phyloP scores from a whole-genome alignment of 2,113 vertebrate genomes.

The Petaurus breviceps region DNA sequence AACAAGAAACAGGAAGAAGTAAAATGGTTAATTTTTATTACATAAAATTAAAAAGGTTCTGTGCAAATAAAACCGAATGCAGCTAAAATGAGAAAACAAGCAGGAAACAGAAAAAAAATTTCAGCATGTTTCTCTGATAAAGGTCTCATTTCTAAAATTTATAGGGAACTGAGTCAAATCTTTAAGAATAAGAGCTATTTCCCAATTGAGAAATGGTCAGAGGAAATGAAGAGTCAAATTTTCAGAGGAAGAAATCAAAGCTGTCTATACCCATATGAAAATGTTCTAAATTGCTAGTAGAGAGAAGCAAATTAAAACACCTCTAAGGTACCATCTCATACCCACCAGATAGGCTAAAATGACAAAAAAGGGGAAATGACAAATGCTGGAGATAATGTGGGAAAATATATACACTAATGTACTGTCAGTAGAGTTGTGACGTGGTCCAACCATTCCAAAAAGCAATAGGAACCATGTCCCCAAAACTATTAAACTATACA shows the following conservation, averaged over 20 bases:
- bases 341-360: not conserved
- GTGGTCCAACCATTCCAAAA: not conserved
- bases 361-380: not conserved
- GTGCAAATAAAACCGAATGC: not conserved
- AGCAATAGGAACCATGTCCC: not conserved
- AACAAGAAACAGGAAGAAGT: not conserved
- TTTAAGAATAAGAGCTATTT: no score
- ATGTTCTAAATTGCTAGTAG: no score
- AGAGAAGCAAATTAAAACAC: no score
- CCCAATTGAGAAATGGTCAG: no score
- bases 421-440: not conserved
- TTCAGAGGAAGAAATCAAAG: no score
- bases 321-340: no score
- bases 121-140: not conserved
- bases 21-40: not conserved
- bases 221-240: no score
- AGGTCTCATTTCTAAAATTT: no score
- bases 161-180: no score
- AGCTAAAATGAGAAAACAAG: not conserved
- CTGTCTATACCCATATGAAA: no score
- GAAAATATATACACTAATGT: not conserved
- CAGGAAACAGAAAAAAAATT: not conserved
- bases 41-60: not conserved
- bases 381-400: not conserved
- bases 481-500: not conserved